Evolutionary conservation across 2,888 invertebrate genomes (phyloP).

Genomic region (Dioctria rufipes): DNA sequence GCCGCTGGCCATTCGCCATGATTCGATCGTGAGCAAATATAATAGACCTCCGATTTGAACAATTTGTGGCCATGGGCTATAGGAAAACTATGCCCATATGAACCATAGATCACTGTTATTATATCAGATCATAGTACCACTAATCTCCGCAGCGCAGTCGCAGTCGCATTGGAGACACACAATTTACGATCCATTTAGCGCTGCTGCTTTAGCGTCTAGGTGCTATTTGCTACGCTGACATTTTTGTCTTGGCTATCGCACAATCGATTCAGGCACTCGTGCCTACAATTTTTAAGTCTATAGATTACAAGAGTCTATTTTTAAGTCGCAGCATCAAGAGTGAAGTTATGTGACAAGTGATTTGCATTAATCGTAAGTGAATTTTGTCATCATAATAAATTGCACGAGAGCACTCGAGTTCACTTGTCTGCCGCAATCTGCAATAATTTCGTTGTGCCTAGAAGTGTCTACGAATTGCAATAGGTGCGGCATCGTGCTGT

Average conservation of each 20-base stretch:
- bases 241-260: background rate
- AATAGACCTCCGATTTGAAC: background rate
- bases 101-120: background rate
- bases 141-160: too few species aligned
- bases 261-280: background rate
- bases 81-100: background rate
- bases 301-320: background rate
- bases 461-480: background rate
- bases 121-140: conserved; percentile 5
- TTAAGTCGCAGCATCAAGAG: conserved; percentile 1
- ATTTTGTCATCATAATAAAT: conserved; percentile 8
- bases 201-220: background rate
- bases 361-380: conserved; percentile 2
- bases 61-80: background rate
- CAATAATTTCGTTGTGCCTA: background rate
- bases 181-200: conserved; percentile 3
- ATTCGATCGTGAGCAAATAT: background rate
- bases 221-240: background rate
- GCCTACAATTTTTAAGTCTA: background rate
- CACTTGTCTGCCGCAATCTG: background rate
- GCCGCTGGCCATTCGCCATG: conserved; percentile 2
- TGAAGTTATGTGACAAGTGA: conserved; percentile 11
- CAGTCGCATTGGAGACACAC: too few species aligned
- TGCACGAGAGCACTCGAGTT: background rate
- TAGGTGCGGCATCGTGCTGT: conserved; percentile 13